A percentile compares a stretch with the other conserved stretches of the same genome.
Conservation (phyloP, 1,140 invertebrate species). For the Drosophila albomicans region DNA sequence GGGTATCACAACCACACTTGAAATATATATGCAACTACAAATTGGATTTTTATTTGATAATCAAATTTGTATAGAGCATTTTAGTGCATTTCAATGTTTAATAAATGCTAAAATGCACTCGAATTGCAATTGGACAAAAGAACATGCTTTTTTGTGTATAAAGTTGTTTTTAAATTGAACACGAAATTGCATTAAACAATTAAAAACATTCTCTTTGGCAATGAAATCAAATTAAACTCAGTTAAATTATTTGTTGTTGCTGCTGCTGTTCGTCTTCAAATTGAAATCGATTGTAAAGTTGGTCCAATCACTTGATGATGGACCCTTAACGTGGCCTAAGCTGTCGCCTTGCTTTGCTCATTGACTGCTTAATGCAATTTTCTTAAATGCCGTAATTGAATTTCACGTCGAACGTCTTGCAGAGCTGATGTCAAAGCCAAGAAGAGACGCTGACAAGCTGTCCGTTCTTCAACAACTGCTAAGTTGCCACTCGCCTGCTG, state of each 20-base stretch:
- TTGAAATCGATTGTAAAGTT: slow-evolving; percentile 13
- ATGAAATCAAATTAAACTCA: background rate
- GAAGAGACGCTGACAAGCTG: slow-evolving; percentile 40
- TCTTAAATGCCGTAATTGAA: slow-evolving; percentile 65
- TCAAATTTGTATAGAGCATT: slow-evolving; percentile 14
- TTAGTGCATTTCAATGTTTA: slow-evolving; percentile 45
- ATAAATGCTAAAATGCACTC: slow-evolving; percentile 52
- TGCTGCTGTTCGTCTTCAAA: background rate
- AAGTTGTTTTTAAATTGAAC: slow-evolving; percentile 35
- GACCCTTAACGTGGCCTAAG: slow-evolving; percentile 11
- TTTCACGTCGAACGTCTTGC: slow-evolving; percentile 39
- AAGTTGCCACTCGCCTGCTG: slow-evolving; percentile 39
- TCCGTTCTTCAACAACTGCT: slow-evolving; percentile 11
- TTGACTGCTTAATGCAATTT: slow-evolving; percentile 61
- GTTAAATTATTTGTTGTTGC: background rate
- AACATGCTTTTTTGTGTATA: slow-evolving; percentile 14
- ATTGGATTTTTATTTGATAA: slow-evolving; percentile 25
- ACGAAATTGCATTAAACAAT: slow-evolving; percentile 35
- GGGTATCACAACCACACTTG: slow-evolving; percentile 4
- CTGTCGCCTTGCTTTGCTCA: slow-evolving; percentile 1
- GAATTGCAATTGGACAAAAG: slow-evolving; percentile 2
- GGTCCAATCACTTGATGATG: slow-evolving; percentile 9
- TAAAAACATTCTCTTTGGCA: slow-evolving; percentile 4
- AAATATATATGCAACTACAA: background rate
- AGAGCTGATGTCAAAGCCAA: slow-evolving; percentile 12